Evolutionary conservation across 2,888 invertebrate species (phyloP).

Genomic region (Hemaris fuciformis): DNA sequence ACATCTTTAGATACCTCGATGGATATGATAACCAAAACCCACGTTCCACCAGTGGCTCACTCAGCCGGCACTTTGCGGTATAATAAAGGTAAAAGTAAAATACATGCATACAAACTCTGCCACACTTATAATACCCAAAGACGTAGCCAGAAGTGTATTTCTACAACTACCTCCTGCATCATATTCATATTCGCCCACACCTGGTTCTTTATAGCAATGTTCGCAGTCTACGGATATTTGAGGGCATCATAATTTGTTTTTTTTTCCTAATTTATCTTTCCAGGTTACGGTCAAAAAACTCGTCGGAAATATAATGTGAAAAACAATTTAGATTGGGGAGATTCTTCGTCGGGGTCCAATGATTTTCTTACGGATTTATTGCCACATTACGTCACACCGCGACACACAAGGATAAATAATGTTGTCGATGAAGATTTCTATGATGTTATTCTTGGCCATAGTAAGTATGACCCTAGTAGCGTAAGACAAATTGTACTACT

Average conservation of each 20-base stretch:
- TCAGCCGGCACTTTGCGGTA: conserved; percentile 70
- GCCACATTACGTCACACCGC: conserved; percentile 73
- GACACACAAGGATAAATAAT: conserved; percentile 52
- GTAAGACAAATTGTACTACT: not conserved
- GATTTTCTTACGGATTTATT: conserved; percentile 70
- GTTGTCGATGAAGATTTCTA: conserved; percentile 63
- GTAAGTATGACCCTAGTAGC: conserved; percentile 40
- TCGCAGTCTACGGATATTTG: not conserved
- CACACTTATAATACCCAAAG: too few species aligned
- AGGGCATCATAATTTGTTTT: not conserved
- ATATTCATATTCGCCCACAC: too few species aligned
- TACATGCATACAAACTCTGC: too few species aligned
- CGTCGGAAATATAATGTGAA: conserved; percentile 50
- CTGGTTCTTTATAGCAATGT: too few species aligned
- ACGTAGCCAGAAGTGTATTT: too few species aligned
- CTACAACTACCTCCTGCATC: too few species aligned
- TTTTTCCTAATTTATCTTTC: not conserved
- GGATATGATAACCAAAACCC: conserved; percentile 56
- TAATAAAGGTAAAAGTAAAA: conserved; percentile 54
- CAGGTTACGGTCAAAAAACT: conserved; percentile 48
- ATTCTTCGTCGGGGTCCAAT: conserved; percentile 49
- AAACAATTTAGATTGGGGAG: conserved; percentile 57
- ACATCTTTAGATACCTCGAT: conserved; percentile 65
- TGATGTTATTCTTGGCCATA: conserved; percentile 64
- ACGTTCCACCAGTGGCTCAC: conserved; percentile 52